A percentile compares a stretch with the other conserved stretches of the same genome.
These are phyloP conservation scores for Microtus ochrogaster DNA, from an alignment of 2,113 vertebrate genomes.

Conservation along the genomic window DNA sequence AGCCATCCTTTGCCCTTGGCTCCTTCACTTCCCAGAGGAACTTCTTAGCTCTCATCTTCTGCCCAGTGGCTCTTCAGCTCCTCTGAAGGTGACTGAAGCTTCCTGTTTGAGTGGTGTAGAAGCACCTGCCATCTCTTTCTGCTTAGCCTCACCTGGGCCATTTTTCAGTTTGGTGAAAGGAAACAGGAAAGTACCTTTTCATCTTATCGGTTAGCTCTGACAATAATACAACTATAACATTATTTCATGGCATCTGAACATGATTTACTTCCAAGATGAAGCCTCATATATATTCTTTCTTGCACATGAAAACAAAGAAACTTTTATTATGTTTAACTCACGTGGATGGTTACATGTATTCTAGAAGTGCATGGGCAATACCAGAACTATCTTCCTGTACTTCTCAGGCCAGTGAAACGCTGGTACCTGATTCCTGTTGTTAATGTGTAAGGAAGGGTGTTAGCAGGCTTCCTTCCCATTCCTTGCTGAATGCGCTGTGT, in stretches of 20 bases:
- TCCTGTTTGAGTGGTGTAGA: neutral
- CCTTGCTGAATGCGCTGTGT: neutral
- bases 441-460: neutral
- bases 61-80: neutral
- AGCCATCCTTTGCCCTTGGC: neutral
- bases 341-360: neutral
- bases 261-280: slow-evolving; percentile 24
- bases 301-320: neutral
- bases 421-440: neutral
- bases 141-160: neutral
- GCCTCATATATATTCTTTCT: neutral
- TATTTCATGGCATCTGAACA: neutral
- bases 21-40: neutral
- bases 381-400: neutral
- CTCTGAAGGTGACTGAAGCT: neutral
- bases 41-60: neutral
- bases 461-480: neutral
- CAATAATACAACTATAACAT: neutral
- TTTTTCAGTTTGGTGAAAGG: neutral
- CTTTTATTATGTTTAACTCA: neutral
- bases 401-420: neutral
- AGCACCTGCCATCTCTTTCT: neutral
- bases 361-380: neutral
- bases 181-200: neutral
- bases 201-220: neutral